Conservation (phyloP, 1,140 invertebrate genomes). For the Drosophila kanapiae region DNA sequence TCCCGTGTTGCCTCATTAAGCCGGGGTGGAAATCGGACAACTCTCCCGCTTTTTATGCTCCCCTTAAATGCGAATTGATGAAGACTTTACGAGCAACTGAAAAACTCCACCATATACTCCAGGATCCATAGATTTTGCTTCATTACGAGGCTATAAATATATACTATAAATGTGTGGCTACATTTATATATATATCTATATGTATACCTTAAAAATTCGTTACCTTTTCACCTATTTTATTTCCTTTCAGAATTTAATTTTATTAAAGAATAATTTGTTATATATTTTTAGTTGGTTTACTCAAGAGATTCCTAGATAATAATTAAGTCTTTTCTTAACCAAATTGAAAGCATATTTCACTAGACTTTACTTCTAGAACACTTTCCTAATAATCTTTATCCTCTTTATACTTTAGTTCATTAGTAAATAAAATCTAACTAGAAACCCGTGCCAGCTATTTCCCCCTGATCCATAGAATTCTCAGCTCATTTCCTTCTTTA, state of each 20-base stretch:
- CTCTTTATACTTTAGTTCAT: slow-evolving; percentile 4
- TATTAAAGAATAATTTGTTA: not conserved
- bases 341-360: not conserved
- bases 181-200: not conserved
- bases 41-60: slow-evolving; percentile 22
- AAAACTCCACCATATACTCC: slow-evolving; percentile 13
- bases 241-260: not conserved
- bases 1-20: slow-evolving; percentile 53
- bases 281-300: not conserved
- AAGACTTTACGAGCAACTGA: slow-evolving; percentile 36
- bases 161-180: not conserved
- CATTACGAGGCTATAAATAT: slow-evolving; percentile 4
- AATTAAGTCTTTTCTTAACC: not conserved
- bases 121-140: not conserved
- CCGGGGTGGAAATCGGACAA: slow-evolving; percentile 27
- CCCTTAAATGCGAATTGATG: slow-evolving; percentile 53
- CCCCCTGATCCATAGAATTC: slow-evolving; percentile 6
- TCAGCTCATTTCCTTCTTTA: slow-evolving; percentile 8
- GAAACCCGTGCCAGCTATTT: slow-evolving; percentile 15
- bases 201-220: not conserved
- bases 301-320: not conserved
- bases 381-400: not conserved
- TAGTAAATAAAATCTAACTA: not conserved
- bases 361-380: not conserved
- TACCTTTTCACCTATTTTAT: slow-evolving; percentile 5